Evolutionary conservation across 2,113 vertebrate genomes (phyloP).

Genomic region (Acinonyx jubatus): DNA sequence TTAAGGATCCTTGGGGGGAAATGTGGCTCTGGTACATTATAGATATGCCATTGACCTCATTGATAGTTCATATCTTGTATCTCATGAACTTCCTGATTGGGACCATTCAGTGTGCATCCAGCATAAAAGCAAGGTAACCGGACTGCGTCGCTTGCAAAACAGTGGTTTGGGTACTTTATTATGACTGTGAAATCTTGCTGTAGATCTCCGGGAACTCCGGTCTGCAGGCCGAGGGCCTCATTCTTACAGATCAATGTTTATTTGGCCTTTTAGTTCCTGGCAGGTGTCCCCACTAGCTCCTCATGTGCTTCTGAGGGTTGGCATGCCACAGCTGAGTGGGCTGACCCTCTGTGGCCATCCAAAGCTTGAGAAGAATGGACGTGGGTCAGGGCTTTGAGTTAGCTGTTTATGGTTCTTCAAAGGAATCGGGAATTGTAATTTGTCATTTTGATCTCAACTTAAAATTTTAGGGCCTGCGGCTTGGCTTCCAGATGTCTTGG

Average conservation of each 20-base stretch:
- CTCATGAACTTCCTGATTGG: background rate
- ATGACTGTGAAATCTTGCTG: background rate
- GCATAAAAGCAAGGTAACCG: background rate
- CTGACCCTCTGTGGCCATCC: accelerated
- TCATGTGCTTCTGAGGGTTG: background rate
- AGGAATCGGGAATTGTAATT: background rate
- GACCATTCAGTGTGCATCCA: background rate
- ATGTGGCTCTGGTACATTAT: background rate
- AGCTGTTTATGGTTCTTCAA: background rate
- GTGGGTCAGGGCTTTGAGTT: background rate
- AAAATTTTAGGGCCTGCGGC: background rate
- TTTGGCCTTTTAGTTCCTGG: background rate
- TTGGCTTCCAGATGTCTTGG: background rate
- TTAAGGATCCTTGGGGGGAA: background rate
- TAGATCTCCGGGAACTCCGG: background rate
- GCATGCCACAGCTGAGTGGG: background rate
- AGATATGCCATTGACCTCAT: background rate
- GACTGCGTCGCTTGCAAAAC: background rate
- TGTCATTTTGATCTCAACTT: background rate
- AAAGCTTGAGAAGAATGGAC: background rate
- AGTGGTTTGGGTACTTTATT: background rate
- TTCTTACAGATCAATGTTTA: background rate
- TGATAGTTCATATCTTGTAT: background rate
- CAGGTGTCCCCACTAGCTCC: background rate
- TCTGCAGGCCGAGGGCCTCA: background rate